Conservation (phyloP, 2,888 invertebrate genomes). For the Eurytoma adleriae region DNA sequence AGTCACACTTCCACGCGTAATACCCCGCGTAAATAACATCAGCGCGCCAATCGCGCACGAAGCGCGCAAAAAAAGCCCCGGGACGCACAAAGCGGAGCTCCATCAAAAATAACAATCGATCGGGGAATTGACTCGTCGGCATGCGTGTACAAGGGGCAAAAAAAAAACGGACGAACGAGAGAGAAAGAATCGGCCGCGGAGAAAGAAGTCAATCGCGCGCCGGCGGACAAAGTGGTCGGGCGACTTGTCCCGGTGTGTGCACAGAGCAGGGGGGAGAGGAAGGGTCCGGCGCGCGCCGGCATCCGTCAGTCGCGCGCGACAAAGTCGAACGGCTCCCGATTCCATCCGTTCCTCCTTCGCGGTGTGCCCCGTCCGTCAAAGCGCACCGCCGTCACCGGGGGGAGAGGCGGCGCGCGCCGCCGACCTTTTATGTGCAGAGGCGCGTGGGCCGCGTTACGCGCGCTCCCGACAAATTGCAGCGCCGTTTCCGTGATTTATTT, state of each 20-base stretch:
- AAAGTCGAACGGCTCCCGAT: slow-evolving; percentile 32
- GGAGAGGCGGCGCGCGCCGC: not conserved
- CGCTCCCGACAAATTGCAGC: slow-evolving; percentile 50
- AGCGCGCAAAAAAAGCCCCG: not conserved
- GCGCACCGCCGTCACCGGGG: not conserved
- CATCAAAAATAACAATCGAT: too few relatives aligned
- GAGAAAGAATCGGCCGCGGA: slow-evolving; percentile 30
- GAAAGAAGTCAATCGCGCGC: slow-evolving; percentile 51
- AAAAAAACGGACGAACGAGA: slow-evolving; percentile 13
- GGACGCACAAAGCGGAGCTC: not conserved
- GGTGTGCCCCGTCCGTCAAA: slow-evolving; percentile 30
- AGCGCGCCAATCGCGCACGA: not conserved
- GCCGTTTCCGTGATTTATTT: slow-evolving; percentile 48
- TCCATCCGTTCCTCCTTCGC: slow-evolving; percentile 23
- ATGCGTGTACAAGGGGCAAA: not conserved
- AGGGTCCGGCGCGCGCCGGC: slow-evolving; percentile 1
- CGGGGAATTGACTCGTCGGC: slow-evolving; percentile 52
- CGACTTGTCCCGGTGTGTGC: slow-evolving; percentile 64
- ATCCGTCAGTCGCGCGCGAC: slow-evolving; percentile 48
- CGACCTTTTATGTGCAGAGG: not conserved
- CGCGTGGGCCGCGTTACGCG: not conserved
- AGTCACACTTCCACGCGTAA: too few relatives aligned
- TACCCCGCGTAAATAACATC: not conserved
- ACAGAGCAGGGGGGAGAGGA: slow-evolving; percentile 1
- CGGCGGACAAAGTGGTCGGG: slow-evolving; percentile 72